Evolutionary conservation across 2,888 invertebrate species (phyloP).

Genomic region (Euzophera pinguis): DNA sequence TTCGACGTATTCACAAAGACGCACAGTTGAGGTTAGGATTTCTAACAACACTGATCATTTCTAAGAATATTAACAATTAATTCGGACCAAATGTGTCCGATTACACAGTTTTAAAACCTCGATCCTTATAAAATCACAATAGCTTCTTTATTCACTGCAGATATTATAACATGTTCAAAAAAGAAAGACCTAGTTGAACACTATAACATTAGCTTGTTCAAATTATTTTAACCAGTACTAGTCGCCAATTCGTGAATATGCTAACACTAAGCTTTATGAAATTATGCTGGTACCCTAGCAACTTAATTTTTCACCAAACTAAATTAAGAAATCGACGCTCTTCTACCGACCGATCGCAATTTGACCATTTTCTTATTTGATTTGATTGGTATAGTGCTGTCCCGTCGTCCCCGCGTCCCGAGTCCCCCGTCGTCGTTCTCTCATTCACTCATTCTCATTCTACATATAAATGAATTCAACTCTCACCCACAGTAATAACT

Average conservation of each 20-base stretch:
- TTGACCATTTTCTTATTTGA: conserved; percentile 11
- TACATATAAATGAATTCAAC: conserved; percentile 19
- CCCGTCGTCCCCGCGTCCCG: background rate
- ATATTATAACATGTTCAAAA: conserved; percentile 47
- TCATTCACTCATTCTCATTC: conserved; percentile 36
- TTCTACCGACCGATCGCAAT: conserved; percentile 31
- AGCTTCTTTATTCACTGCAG: conserved; percentile 51
- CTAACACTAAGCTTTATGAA: background rate
- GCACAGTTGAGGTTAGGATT: conserved; percentile 67
- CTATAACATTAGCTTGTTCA: too few relatives aligned
- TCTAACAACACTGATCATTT: conserved; percentile 59
- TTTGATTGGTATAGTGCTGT: conserved; percentile 4
- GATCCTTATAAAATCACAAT: conserved; percentile 27
- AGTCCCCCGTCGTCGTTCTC: conserved; percentile 1
- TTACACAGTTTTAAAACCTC: conserved; percentile 31
- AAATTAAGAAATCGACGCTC: conserved; percentile 18
- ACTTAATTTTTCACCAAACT: conserved; percentile 14
- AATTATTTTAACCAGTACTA: background rate
- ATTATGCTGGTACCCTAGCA: background rate
- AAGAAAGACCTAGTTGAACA: background rate
- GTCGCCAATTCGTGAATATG: background rate
- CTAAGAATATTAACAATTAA: conserved; percentile 38
- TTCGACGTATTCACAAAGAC: conserved; percentile 69
- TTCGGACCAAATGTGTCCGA: conserved; percentile 38
- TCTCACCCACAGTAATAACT: conserved; percentile 25